These are phyloP conservation scores for Fukomys damarensis DNA, from an alignment of 2,113 vertebrate genomes.

Conservation along the genomic window DNA sequence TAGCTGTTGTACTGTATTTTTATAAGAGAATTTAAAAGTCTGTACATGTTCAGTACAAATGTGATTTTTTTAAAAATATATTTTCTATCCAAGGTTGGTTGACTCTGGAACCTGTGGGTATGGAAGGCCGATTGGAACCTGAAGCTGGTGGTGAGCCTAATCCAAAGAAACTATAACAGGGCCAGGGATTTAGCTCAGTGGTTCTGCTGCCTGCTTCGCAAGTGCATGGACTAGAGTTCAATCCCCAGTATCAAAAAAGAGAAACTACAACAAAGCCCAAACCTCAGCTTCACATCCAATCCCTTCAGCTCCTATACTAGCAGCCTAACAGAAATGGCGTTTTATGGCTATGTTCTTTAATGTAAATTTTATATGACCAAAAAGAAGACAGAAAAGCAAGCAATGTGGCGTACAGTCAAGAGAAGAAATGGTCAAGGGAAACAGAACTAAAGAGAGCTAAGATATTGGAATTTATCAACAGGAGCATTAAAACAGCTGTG, in stretches of 20 bases:
- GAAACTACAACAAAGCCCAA: background rate
- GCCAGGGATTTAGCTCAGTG: no score
- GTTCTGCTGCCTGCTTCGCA: no score
- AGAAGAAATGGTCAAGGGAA: background rate
- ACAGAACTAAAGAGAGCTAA: background rate
- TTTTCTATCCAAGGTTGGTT: background rate
- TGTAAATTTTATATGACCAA: background rate
- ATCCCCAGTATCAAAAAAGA: no score
- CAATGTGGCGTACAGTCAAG: background rate
- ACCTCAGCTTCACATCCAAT: background rate
- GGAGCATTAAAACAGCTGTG: background rate
- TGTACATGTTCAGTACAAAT: no score
- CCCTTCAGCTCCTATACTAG: background rate
- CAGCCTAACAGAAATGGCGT: background rate
- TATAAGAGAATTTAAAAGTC: background rate
- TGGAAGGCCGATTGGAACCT: background rate
- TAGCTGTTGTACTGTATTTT: background rate
- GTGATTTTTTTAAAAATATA: no score
- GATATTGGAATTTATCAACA: background rate
- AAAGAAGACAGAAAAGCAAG: background rate
- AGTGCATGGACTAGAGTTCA: no score
- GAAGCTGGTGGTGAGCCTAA: background rate
- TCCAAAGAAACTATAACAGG: no score
- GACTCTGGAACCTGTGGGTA: background rate
- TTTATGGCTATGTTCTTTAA: background rate